Base-by-base conservation (phyloP, 2,113 vertebrate species). In the Tenebrosternarchus preto region DNA sequence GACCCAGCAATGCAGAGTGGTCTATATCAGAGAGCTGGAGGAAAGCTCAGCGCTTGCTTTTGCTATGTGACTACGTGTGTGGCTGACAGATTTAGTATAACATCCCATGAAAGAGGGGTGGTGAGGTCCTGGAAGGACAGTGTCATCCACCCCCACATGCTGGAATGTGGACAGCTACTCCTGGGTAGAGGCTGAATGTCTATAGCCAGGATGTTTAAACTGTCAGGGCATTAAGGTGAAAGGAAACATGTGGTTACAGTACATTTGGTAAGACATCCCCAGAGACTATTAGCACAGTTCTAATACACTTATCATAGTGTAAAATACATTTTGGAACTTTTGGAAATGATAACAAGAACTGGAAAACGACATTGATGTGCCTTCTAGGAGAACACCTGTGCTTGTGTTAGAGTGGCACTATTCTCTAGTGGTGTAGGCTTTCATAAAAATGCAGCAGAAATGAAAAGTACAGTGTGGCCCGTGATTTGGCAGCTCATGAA, bases 391-490 rank as follows among this genome's bases (percentile, higher is more conserved):
- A 39, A 73, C 11, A 9, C 11, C 1, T 50, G 43, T 50, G 43
- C 3, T 20, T 78, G 66, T 61, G 22, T 22, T 46, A 27, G 20
- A 57, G 74, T 17, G 5, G 22, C n/a, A 39, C n/a, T 33, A 31
- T 78, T 71, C 67, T 63, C 67, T 19, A n/a, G 77, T 7, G 39
- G 61, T 78, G 33, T 17, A 19, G 31, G 27, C 67, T 78, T 69
- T 36, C 56, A 46, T 71, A 46, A 79, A 79, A 71, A 72, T 53
- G 24, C 20, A 72, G 67, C 19, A 9, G 39, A 27, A 15, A 63
- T 80, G 59, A 56, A 9, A 16, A 25, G 31, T 19, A 17, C 20
- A 11, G 19, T 59, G 57, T 46, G 29, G n/a, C 12, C 31, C 17
- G 15, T 59, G 39, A 20, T 19, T 33, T 20, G 29, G 25, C 57